phyloP scores from a whole-genome alignment of 2,888 invertebrate genomes.

The Synergus itoensis region DNA sequence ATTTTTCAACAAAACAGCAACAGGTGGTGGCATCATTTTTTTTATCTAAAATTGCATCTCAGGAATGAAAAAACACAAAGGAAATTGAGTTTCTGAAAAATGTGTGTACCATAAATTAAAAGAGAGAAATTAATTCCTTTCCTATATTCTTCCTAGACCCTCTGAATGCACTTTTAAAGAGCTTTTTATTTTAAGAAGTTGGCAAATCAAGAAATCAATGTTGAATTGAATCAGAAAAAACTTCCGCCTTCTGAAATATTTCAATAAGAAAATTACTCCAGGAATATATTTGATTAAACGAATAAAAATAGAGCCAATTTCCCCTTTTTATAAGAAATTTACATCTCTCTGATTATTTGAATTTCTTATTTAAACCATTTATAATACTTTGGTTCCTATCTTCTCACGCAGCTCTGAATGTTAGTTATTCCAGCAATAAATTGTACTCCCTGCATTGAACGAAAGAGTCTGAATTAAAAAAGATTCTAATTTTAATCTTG shows the following conservation, averaged over 20 bases:
- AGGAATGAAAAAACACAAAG: background rate
- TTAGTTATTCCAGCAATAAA: conserved; percentile 20
- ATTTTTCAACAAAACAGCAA: background rate
- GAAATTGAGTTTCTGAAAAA: background rate
- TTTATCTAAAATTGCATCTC: background rate
- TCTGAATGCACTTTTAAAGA: conserved; percentile 29
- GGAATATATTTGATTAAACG: background rate
- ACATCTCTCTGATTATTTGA: background rate
- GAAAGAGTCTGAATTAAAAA: conserved; percentile 26
- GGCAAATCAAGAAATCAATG: conserved; percentile 22
- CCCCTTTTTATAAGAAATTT: background rate
- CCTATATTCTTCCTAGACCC: conserved; percentile 19
- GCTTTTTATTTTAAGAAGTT: background rate
- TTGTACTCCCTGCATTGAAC: background rate
- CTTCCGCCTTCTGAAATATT: background rate
- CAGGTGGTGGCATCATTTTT: background rate
- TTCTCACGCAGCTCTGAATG: background rate
- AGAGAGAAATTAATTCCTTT: conserved; percentile 25
- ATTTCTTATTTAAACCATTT: conserved; percentile 23
- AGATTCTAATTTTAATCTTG: conserved; percentile 17
- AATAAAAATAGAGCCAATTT: background rate
- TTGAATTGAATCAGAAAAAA: conserved; percentile 4
- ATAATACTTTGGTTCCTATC: conserved; percentile 22
- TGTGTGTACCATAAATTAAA: background rate
- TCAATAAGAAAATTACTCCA: background rate